Evolutionary conservation across 2,113 vertebrate species (phyloP), one percentile per base, ranked within the genome.

Genomic region (Seriola rivoliana): DNA sequence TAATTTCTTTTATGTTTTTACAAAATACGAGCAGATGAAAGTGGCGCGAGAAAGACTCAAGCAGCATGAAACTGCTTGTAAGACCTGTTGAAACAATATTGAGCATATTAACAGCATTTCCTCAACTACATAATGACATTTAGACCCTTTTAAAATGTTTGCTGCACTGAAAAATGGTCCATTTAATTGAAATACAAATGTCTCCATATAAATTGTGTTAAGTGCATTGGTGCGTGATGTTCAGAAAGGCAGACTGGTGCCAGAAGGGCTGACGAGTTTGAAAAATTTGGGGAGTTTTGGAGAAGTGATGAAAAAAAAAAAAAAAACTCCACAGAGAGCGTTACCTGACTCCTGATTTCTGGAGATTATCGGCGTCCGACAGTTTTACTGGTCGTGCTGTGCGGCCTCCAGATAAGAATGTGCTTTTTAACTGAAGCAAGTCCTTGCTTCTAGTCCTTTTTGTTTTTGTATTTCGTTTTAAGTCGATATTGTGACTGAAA

Each of bases 371-470:
- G 86, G 72, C 12, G 67, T 74, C 67, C 55, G n/a, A 68, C 89
- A 86, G 77, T 82, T 70, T 75, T 83, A 85, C 81, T 78, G 88
- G 84, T 54, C 48, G 44, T 67, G 50, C 75, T 79, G 81, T 90
- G 89, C 71, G 71, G 79, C 65, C 46, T 68, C 9, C 25, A 87
- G 91, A 93, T 93, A 91, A 91, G 76, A 81, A 79, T n/a, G 25
- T 59, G 60, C 75, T 79, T 76, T 60, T 75, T 81, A 90, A 88
- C 85, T n/a, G 85, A 73, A 86, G 66, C 23, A 13, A 74, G 85
- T 16, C 9, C 14, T 8, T 44, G 44, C 60, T 77, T 78, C 38
- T 44, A 13, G 17, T 66, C 36, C 46, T 57, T 52, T 52, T 52
- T 52, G 17, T 21, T 52, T 19, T 52, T n/a, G 52, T 55, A 4